Base-by-base conservation (phyloP, 2,113 vertebrate species). In the Chaetodon auriga region DNA sequence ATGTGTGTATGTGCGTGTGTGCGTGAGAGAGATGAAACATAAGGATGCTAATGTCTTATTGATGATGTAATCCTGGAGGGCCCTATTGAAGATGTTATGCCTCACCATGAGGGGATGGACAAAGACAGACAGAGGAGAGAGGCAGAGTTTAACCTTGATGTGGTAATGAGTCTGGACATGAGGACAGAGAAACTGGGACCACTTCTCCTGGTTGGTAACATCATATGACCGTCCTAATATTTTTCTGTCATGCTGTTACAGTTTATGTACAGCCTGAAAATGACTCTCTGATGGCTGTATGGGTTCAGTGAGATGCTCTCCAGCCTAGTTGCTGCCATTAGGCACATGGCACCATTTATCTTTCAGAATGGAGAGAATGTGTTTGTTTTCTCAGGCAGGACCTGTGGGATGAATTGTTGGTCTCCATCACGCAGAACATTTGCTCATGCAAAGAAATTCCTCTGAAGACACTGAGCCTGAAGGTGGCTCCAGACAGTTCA, bases 21-120 rank as follows among this genome's bases (percentile, higher is more conserved):
- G 14, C 23, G 43, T 1, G 43, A 61, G 48, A 41, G 71, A 81
- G 78, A 85, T 79, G 46, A 83, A 73, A 84, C 87, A 83, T 90
- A 92, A 82, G 75, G 84, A 93, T 87, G 83, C 62, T 87, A 89
- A 90, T 90, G 88, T 88, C 92, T 94, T 93, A 86, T 89, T 93
- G 93, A 92, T 94, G 92, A 57, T 90, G 93, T 84, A 91, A 95
- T 91, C 89, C 77, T 92, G 85, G 82, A 92, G 89, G 83, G 71
- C 80, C 75, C 85, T 57, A 70, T 85, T 93, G 90, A 90, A 90
- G 85, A 90, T 85, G 81, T 75, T 61, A 68, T 58, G 46, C 35
- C n/a, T 74, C 78, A 63, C 61, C 84, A 86, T 64, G 38, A 49
- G 82, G 73, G 75, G 75, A 82, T 9, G 55, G 71, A 71, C 77